phyloP scores from a whole-genome alignment of 1,140 invertebrate genomes.

The Brachystomella parvula region DNA sequence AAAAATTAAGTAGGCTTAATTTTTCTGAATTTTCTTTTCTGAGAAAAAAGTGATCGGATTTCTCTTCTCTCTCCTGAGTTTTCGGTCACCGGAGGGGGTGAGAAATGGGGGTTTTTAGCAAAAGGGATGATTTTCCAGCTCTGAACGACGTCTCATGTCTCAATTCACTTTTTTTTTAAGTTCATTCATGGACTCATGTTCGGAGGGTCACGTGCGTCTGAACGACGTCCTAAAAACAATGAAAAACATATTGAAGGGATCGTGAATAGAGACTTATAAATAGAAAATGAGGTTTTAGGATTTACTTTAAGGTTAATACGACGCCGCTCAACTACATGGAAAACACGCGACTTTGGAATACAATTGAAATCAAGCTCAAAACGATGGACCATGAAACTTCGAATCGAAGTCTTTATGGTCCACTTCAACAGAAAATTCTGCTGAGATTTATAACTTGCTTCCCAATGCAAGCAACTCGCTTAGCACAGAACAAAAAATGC shows the following conservation, averaged over 20 bases:
- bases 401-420: not conserved
- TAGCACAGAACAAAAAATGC: not conserved
- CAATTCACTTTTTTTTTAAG: constrained; percentile 2
- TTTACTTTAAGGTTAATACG: constrained; percentile 10
- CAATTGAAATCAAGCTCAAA: not conserved
- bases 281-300: not conserved
- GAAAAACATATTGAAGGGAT: not conserved
- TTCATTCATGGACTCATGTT: not conserved
- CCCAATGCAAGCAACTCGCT: not conserved
- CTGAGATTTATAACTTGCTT: not conserved
- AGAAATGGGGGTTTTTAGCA: not conserved
- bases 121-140: not conserved
- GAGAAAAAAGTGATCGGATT: not conserved
- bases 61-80: not conserved
- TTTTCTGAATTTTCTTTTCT: not conserved
- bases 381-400: not conserved
- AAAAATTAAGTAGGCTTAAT: not conserved
- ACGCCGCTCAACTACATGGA: not conserved
- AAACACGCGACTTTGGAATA: no score
- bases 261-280: not conserved
- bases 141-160: not conserved
- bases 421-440: not conserved
- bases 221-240: constrained; percentile 6
- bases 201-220: not conserved
- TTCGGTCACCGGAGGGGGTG: not conserved